phyloP scores from a whole-genome alignment of 2,888 invertebrate species.

The Horisme vitalbata region DNA sequence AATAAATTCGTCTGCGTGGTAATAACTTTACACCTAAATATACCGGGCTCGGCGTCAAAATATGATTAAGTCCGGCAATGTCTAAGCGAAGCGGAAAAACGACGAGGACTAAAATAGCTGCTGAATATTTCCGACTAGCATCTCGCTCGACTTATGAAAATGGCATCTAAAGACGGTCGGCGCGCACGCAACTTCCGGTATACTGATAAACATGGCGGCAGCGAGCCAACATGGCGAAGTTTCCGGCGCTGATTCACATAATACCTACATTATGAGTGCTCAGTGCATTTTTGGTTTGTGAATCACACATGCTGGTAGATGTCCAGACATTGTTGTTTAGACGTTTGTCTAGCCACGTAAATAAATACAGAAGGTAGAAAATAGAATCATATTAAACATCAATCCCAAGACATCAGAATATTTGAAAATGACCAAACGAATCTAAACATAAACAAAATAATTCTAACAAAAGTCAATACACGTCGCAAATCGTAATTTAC shows the following conservation, averaged over 20 bases:
- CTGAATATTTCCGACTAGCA: conserved; percentile 77
- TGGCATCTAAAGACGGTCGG: conserved; percentile 74
- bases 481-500: too few relatives aligned
- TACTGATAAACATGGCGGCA: conserved; percentile 77
- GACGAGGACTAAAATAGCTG: conserved; percentile 71
- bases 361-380: conserved; percentile 29
- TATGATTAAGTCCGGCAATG: conserved; percentile 74
- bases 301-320: conserved; percentile 74
- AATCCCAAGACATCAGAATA: too few relatives aligned
- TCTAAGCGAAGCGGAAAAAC: conserved; percentile 78
- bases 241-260: conserved; percentile 81
- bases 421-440: too few relatives aligned
- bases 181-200: conserved; percentile 82
- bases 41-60: conserved; percentile 58
- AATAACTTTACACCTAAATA: conserved; percentile 67
- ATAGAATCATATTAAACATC: conserved; percentile 4
- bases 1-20: conserved; percentile 55
- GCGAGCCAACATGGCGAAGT: conserved; percentile 79
- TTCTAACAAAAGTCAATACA: too few relatives aligned
- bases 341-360: conserved; percentile 57
- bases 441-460: too few relatives aligned
- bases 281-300: conserved; percentile 77
- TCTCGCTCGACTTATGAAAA: conserved; percentile 70
- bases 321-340: conserved; percentile 57
- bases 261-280: conserved; percentile 57